These are phyloP conservation scores for Augochlora pura DNA, from an alignment of 1,140 invertebrate genomes.

Conservation along the genomic window DNA sequence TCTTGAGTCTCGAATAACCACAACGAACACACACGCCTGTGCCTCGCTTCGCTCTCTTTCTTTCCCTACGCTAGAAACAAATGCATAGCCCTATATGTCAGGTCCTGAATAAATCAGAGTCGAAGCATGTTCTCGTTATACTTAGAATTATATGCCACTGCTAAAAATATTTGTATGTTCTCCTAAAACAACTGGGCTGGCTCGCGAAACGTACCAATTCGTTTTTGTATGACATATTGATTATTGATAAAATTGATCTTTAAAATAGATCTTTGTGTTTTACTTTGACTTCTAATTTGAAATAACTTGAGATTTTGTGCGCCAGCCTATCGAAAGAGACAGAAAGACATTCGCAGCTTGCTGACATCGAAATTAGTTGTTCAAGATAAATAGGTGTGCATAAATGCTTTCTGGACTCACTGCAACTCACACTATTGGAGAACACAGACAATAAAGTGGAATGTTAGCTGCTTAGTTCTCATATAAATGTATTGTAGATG, in stretches of 20 bases:
- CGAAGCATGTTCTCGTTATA: neutral
- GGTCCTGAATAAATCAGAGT: conserved; percentile 7
- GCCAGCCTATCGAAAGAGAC: neutral
- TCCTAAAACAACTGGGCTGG: neutral
- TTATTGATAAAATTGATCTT: neutral
- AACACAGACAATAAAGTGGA: neutral
- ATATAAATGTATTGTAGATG: neutral
- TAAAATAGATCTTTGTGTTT: too few relatives aligned
- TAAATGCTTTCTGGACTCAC: neutral
- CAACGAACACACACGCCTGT: conserved; percentile 65
- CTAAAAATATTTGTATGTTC: neutral
- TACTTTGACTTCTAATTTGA: too few relatives aligned
- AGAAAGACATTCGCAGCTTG: neutral
- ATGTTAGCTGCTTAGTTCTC: conserved; percentile 3
- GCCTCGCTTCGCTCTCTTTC: conserved; percentile 70
- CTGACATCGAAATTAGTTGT: neutral
- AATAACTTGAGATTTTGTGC: neutral
- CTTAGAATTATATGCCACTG: neutral
- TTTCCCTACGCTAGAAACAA: conserved; percentile 44
- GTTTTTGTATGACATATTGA: neutral
- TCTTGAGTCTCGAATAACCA: conserved; percentile 56
- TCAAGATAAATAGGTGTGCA: neutral
- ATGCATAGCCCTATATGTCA: neutral
- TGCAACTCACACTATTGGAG: neutral
- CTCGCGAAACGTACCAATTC: neutral